A percentile compares a stretch with the other conserved stretches of the same genome.
These are phyloP conservation scores for Chaetophractus vellerosus DNA, from an alignment of 2,797 vertebrate genomes.

Conservation along the genomic window DNA sequence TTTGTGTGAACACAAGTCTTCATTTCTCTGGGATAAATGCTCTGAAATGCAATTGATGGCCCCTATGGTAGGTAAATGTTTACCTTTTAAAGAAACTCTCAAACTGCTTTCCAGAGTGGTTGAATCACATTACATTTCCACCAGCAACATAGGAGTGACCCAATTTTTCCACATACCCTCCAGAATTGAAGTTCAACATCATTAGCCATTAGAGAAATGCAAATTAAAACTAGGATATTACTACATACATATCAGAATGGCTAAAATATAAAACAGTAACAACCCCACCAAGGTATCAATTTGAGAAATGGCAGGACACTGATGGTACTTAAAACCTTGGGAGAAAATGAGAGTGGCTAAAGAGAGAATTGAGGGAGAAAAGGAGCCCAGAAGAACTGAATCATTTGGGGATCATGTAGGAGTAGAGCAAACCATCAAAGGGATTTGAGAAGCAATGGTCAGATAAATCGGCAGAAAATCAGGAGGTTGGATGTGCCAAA, in stretches of 20 bases:
- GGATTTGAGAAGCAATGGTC: neutral
- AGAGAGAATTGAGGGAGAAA: neutral
- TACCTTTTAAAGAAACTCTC: neutral
- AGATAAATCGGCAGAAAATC: neutral
- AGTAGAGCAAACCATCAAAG: neutral
- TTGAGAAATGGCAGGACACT: neutral
- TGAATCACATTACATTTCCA: neutral
- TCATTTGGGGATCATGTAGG: neutral
- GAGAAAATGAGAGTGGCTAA: neutral
- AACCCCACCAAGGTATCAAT: neutral
- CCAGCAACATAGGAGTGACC: neutral
- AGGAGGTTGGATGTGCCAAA: neutral
- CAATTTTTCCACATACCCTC: neutral
- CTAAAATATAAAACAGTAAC: slow-evolving; percentile 8
- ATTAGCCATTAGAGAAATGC: neutral
- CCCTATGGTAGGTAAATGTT: neutral
- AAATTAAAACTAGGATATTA: neutral
- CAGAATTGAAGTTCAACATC: neutral
- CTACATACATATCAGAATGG: neutral
- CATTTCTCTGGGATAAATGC: neutral
- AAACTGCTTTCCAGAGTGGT: neutral
- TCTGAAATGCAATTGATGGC: neutral
- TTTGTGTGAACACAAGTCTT: neutral
- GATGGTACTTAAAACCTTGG: neutral
- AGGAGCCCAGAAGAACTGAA: neutral